Base-by-base conservation (phyloP, 1,140 invertebrate species). In the Bradysia coprophila region DNA sequence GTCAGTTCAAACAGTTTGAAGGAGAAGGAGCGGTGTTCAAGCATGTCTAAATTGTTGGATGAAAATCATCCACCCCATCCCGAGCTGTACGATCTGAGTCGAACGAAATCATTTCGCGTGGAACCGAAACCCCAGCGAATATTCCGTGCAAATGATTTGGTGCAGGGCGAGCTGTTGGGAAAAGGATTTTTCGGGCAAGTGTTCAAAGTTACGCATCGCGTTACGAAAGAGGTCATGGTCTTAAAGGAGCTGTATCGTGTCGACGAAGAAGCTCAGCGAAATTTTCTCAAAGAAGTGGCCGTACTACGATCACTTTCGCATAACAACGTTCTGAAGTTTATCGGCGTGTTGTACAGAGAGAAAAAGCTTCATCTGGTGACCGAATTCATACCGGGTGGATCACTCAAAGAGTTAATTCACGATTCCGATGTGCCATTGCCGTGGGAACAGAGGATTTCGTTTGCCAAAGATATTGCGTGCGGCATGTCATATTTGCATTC, bases 401-500 rank as follows among this genome's bases (percentile, higher is more conserved):
- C 87, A 15, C 63, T 97, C 21, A 80, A 89, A 48, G 78, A 84
- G 48, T 57, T 89, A n/a, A 68, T 92, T 21, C 78, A 87, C 45
- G 54, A 57, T 24, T 43, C 56, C 0, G 37, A 43, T 0, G 47
- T 51, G 46, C 61, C 71, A 3, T 63, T 96, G 38, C 73, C 76
- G 4, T 96, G 92, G 92, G 71, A 74, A 40, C 73, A 79, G 46
- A 67, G 91, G 37, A 77, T 84, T 4, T 78, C 76, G 13, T 79
- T 95, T 56, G 87, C 90, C 13, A 76, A 84, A 45, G 89, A 96
- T 59, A 92, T 96, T 49, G 78, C 91, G 33, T 75, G 78, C 10
- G 93, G 91, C 21, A 89, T 97, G 77, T 76, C 81, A 15, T 96
- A 95, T 64, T 67, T 96, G 28, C 92, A 97, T 65, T 80, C 82